These are phyloP conservation scores for Oncorhynchus gorbuscha DNA, from an alignment of 2,113 vertebrate species.

Conservation along the genomic window DNA sequence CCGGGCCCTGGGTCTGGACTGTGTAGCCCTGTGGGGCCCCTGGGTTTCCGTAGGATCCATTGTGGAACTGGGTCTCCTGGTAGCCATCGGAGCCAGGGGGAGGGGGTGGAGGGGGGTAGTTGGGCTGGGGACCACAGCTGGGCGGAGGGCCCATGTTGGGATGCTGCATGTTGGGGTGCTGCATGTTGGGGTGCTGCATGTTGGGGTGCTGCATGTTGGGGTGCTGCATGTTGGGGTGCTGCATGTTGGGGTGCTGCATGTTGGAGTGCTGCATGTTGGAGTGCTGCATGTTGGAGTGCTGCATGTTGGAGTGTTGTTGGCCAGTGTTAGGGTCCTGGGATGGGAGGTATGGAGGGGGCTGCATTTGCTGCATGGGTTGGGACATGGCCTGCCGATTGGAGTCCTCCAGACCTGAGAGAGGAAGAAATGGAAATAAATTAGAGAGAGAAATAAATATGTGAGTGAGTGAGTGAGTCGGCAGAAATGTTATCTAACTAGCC, in stretches of 20 bases:
- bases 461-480: constrained; percentile 10
- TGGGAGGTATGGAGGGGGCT: constrained; percentile 83
- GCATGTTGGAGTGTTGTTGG: constrained; percentile 19
- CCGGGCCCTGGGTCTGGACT: constrained; percentile 81
- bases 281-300: constrained; percentile 40
- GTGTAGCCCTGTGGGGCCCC: constrained; percentile 82
- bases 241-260: constrained; percentile 57
- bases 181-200: constrained; percentile 52
- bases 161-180: constrained; percentile 57
- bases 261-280: constrained; percentile 58
- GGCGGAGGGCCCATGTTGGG: constrained; percentile 71
- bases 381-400: constrained; percentile 77
- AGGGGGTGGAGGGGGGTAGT: constrained; percentile 73
- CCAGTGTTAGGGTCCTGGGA: constrained; percentile 44
- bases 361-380: constrained; percentile 64
- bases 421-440: constrained; percentile 12
- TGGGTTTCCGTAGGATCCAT: constrained; percentile 58
- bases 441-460: not conserved
- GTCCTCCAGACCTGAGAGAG: constrained; percentile 77
- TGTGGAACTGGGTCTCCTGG: constrained; percentile 81
- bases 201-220: constrained; percentile 56
- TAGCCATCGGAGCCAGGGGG: constrained; percentile 72
- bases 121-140: constrained; percentile 66
- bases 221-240: constrained; percentile 68
- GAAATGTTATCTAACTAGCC: not conserved